Evolutionary conservation across 2,888 invertebrate species (phyloP).

Genomic region (Neoaliturus tenellus): DNA sequence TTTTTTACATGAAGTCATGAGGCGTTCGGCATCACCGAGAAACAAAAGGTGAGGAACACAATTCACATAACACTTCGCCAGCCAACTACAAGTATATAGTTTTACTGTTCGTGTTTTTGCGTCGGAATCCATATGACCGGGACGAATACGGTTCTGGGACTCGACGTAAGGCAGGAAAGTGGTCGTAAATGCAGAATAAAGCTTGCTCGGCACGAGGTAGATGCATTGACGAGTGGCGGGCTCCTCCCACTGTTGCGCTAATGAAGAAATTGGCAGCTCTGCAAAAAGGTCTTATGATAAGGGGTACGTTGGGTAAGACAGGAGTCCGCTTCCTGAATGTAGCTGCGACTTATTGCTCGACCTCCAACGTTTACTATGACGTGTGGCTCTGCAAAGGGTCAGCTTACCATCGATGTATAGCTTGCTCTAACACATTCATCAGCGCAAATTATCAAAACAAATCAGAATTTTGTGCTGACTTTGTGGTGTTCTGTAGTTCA

Average conservation of each 20-base stretch:
- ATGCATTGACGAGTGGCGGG: too few relatives aligned
- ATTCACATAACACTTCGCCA: background rate
- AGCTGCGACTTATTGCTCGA: background rate
- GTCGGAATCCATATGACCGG: background rate
- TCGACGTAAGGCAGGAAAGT: background rate
- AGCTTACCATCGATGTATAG: too few relatives aligned
- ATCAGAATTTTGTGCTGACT: too few relatives aligned
- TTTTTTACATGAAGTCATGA: background rate
- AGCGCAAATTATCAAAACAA: too few relatives aligned
- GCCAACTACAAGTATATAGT: background rate
- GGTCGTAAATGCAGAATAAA: constrained; percentile 14
- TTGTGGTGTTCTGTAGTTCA: too few relatives aligned
- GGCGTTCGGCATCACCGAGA: background rate
- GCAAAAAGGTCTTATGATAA: constrained; percentile 32
- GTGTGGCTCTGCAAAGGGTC: too few relatives aligned
- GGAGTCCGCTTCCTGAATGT: background rate
- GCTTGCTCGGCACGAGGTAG: background rate
- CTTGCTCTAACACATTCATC: too few relatives aligned
- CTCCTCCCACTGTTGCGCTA: constrained; percentile 6
- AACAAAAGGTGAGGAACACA: background rate
- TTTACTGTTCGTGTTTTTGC: background rate
- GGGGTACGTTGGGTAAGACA: constrained; percentile 16
- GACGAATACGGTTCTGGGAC: background rate
- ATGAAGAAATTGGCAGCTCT: constrained; percentile 40
- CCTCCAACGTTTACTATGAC: background rate